Evolutionary conservation across 2,113 vertebrate species (phyloP).

Genomic region (Lepus timidus): DNA sequence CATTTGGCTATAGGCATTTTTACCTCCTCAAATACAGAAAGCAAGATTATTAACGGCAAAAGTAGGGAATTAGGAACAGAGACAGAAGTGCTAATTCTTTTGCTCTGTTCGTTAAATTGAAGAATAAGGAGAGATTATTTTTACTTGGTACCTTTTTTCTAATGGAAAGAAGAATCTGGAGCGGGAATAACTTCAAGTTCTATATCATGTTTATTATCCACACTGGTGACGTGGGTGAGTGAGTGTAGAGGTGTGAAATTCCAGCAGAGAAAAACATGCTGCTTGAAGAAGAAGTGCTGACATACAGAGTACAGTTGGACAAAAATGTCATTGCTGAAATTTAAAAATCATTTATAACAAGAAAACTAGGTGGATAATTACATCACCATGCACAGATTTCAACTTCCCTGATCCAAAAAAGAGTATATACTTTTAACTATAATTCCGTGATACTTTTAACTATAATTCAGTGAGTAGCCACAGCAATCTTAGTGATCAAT

Average conservation of each 20-base stretch:
- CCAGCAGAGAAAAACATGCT: conserved; percentile 81
- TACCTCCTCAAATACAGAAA: conserved; percentile 34
- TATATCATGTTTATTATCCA: conserved; percentile 83
- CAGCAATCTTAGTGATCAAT: conserved; percentile 73
- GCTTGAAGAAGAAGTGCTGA: conserved; percentile 85
- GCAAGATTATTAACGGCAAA: conserved; percentile 54
- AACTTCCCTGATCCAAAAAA: conserved; percentile 84
- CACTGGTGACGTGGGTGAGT: conserved; percentile 77
- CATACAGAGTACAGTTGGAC: conserved; percentile 83
- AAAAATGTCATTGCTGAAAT: conserved; percentile 86
- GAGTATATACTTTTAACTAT: conserved; percentile 79
- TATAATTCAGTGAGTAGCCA: conserved; percentile 78
- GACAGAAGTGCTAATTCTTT: conserved; percentile 13
- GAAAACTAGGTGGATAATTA: conserved; percentile 85
- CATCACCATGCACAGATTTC: conserved; percentile 81
- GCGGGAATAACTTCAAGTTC: conserved; percentile 60
- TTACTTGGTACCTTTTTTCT: conserved; percentile 65
- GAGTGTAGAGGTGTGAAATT: conserved; percentile 86
- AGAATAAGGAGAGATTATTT: not conserved
- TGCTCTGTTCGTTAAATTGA: conserved; percentile 39
- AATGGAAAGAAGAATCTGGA: conserved; percentile 67
- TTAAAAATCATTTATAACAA: conserved; percentile 85
- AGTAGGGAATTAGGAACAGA: not conserved
- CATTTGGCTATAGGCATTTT: not conserved
- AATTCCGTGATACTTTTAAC: conserved; percentile 80